phyloP scores from a whole-genome alignment of 2,113 vertebrate genomes.

The Phocoena phocoena region DNA sequence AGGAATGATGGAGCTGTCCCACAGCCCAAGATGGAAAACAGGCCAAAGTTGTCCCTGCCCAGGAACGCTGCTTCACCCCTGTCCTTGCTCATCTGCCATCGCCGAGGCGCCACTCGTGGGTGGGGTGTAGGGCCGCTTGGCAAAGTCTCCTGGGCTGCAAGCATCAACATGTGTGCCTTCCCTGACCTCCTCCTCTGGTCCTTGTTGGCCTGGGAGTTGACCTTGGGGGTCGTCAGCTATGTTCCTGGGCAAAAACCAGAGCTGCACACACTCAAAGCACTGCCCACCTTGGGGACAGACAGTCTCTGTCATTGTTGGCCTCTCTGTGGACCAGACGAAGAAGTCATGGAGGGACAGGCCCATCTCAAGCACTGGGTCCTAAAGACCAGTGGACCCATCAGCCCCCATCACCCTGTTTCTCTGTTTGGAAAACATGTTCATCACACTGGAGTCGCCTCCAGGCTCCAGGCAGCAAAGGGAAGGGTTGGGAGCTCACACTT shows the following conservation, averaged over 20 bases:
- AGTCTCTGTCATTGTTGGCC: background rate
- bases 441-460: background rate
- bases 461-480: background rate
- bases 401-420: background rate
- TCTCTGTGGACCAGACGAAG: background rate
- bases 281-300: background rate
- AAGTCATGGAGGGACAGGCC: background rate
- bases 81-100: accelerated
- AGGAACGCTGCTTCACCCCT: background rate
- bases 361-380: background rate
- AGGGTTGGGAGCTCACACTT: background rate
- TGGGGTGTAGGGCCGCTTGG: background rate
- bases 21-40: background rate
- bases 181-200: background rate
- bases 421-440: background rate
- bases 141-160: background rate
- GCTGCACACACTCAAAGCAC: background rate
- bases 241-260: background rate
- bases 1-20: background rate
- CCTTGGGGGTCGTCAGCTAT: background rate
- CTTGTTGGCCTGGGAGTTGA: background rate
- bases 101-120: no score
- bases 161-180: background rate
- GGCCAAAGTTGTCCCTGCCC: background rate
- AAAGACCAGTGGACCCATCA: background rate